phyloP scores from a whole-genome alignment of 2,797 vertebrate species.

The Chrosomus eos region DNA sequence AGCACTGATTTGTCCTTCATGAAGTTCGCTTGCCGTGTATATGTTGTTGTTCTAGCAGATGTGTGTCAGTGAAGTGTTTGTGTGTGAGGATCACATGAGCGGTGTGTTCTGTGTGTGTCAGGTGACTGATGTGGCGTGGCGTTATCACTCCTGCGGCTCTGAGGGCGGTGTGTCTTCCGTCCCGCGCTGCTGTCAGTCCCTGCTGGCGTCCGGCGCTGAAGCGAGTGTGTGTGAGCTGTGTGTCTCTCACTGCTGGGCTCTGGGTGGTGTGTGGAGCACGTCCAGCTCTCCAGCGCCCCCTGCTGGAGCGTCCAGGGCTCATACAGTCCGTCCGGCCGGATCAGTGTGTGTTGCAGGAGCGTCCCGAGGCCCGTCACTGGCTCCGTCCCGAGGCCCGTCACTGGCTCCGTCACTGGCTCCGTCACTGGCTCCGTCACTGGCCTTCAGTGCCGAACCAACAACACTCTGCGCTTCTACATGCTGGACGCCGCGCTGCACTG shows the following conservation, averaged over 20 bases:
- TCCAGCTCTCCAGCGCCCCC: slow-evolving; percentile 59
- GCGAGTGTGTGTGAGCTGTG: slow-evolving; percentile 87
- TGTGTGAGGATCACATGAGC: not conserved
- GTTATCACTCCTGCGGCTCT: slow-evolving; percentile 84
- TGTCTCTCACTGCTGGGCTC: slow-evolving; percentile 75
- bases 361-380: slow-evolving; percentile 28
- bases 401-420: slow-evolving; percentile 19
- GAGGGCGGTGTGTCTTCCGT: slow-evolving; percentile 31
- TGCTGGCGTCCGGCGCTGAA: slow-evolving; percentile 65
- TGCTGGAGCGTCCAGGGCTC: slow-evolving; percentile 84
- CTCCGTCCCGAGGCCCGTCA: not conserved
- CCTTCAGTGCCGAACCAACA: slow-evolving; percentile 92
- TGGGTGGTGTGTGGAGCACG: slow-evolving; percentile 80
- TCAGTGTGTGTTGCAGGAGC: slow-evolving; percentile 91
- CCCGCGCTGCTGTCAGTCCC: slow-evolving; percentile 85
- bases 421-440: slow-evolving; percentile 68
- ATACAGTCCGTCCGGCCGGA: slow-evolving; percentile 87
- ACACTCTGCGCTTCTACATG: slow-evolving; percentile 93
- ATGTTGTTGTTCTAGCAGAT: not conserved
- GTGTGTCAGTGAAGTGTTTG: not conserved
- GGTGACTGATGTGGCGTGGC: slow-evolving; percentile 89
- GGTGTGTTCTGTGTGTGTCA: slow-evolving; percentile 60
- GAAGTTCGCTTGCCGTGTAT: not conserved
- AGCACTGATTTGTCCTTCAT: too few relatives aligned
- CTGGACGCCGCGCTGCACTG: slow-evolving; percentile 91